Evolutionary conservation across 2,888 invertebrate species (phyloP).

Genomic region (Colletes collaris): DNA sequence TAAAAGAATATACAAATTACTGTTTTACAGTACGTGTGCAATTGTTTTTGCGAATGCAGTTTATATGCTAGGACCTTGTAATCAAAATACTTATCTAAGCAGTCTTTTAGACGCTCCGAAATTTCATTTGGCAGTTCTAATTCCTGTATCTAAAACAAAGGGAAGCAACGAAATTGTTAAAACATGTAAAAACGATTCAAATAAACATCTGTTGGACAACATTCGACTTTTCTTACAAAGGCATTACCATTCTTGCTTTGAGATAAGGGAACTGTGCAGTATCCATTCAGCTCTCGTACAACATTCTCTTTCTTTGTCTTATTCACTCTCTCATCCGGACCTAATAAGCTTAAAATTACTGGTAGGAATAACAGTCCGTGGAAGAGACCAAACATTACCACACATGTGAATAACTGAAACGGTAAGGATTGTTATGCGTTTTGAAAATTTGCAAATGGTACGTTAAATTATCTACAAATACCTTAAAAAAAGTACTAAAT

Average conservation of each 20-base stretch:
- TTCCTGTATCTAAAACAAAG: slow-evolving; percentile 49
- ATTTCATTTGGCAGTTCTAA: slow-evolving; percentile 45
- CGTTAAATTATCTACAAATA: slow-evolving; percentile 62
- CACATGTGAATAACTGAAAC: slow-evolving; percentile 83
- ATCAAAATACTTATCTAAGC: slow-evolving; percentile 60
- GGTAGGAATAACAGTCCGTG: slow-evolving; percentile 84
- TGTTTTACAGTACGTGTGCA: slow-evolving; percentile 43
- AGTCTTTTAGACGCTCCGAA: slow-evolving; percentile 57
- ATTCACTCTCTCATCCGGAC: slow-evolving; percentile 76
- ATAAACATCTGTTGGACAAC: slow-evolving; percentile 10
- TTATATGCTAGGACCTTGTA: slow-evolving; percentile 38
- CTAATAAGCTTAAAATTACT: slow-evolving; percentile 83
- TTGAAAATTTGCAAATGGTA: background rate
- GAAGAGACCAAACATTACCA: slow-evolving; percentile 84
- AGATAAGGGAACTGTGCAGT: slow-evolving; percentile 63
- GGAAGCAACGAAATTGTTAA: background rate
- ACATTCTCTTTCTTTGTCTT: slow-evolving; percentile 42
- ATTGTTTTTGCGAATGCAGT: slow-evolving; percentile 29
- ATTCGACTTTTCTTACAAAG: background rate
- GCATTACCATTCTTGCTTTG: slow-evolving; percentile 58
- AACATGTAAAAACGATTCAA: background rate
- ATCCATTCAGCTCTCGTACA: slow-evolving; percentile 62
- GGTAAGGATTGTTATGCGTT: slow-evolving; percentile 2
- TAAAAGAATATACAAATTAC: slow-evolving; percentile 46
- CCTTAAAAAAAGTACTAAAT: slow-evolving; percentile 85